phyloP scores from a whole-genome alignment of 1,140 invertebrate genomes.

The Leptinotarsa lineolata region DNA sequence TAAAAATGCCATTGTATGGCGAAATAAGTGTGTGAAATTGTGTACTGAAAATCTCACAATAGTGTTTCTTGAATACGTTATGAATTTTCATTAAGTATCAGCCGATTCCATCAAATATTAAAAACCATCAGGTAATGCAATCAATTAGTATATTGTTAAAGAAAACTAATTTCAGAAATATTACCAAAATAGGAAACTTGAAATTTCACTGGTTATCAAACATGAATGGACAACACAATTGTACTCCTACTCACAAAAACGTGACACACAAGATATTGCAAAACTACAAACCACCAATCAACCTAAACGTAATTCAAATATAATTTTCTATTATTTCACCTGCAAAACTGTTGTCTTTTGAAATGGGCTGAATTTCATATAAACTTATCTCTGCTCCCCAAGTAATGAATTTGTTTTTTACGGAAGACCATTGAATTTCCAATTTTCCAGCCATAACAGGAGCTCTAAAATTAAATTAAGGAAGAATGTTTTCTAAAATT shows the following conservation, averaged over 20 bases:
- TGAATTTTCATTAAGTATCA: too few species aligned
- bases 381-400: constrained; percentile 85
- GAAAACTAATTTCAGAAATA: neutral
- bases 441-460: constrained; percentile 58
- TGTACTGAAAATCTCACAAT: too few species aligned
- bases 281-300: neutral
- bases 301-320: neutral
- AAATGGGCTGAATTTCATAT: constrained; percentile 71
- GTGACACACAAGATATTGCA: neutral
- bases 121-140: neutral
- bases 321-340: neutral
- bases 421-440: constrained; percentile 82
- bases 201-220: too few species aligned
- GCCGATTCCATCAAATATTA: too few species aligned
- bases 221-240: neutral
- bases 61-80: too few species aligned
- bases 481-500: too few species aligned
- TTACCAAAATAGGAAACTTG: neutral
- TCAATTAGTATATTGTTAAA: neutral
- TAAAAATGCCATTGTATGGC: too few species aligned
- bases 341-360: constrained; percentile 55
- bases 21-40: too few species aligned
- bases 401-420: constrained; percentile 79
- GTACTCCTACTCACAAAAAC: neutral
- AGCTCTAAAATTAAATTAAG: too few species aligned